phyloP scores from a whole-genome alignment of 2,113 vertebrate species.

The Prinia subflava region DNA sequence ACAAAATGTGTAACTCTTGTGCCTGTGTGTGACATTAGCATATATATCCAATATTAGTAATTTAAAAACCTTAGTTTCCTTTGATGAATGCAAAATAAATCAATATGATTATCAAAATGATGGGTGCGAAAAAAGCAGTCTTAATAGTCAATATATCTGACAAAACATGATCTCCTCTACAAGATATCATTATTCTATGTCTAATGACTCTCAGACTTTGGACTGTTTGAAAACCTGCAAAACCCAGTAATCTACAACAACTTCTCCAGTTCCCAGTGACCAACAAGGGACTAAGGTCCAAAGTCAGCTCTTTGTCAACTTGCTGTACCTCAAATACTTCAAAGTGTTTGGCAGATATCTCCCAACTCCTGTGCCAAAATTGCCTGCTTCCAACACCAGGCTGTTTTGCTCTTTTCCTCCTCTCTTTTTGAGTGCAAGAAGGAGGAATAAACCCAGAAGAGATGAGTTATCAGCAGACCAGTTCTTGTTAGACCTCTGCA shows the following conservation, averaged over 20 bases:
- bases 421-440: not conserved
- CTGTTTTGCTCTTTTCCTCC: not conserved
- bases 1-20: not conserved
- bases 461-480: not conserved
- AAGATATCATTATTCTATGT: not conserved
- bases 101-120: not conserved
- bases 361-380: not conserved
- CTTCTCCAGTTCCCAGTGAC: not conserved
- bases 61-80: not conserved
- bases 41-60: not conserved
- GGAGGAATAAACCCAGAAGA: not conserved
- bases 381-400: not conserved
- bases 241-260: not conserved
- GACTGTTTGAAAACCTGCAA: not conserved
- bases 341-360: not conserved
- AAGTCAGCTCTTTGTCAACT: not conserved
- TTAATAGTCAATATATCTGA: not conserved
- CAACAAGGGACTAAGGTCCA: not conserved
- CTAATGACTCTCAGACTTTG: not conserved
- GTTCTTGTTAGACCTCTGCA: not conserved
- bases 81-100: conserved; percentile 15
- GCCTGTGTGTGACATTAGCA: not conserved
- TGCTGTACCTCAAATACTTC: not conserved
- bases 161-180: not conserved
- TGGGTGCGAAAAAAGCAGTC: not conserved